Percentiles rank a stretch among this genome's conserved stretches.
Evolutionary conservation across 2,113 vertebrate genomes (phyloP).

Genomic region (Glaucomys volans): DNA sequence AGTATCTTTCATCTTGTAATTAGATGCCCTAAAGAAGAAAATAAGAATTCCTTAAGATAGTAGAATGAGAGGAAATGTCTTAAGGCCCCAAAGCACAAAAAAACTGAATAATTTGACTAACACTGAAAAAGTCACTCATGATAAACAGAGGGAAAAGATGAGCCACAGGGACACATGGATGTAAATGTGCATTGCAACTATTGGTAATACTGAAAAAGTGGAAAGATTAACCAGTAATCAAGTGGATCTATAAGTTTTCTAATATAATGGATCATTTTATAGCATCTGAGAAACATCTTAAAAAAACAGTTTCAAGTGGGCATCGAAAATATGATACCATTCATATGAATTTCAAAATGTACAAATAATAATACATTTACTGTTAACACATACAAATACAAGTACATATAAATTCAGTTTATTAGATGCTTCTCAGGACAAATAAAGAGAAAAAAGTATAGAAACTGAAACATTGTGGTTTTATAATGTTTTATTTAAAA

Average conservation of each 20-base stretch:
- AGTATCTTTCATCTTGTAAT: not conserved
- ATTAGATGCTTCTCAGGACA: not conserved
- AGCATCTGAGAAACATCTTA: constrained; percentile 21
- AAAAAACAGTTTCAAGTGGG: constrained; percentile 17
- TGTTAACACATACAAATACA: not conserved
- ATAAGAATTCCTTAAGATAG: not conserved
- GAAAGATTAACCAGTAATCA: not conserved
- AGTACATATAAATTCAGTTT: not conserved
- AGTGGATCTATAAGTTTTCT: not conserved
- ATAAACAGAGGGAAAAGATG: not conserved
- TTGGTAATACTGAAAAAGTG: not conserved
- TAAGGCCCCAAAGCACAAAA: not conserved
- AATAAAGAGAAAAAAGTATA: not conserved
- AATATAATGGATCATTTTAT: constrained; percentile 2
- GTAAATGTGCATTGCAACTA: not conserved
- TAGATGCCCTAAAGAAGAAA: not conserved
- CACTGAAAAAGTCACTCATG: not conserved
- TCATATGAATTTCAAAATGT: not conserved
- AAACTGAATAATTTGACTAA: not conserved
- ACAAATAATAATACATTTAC: not conserved
- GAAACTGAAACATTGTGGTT: not conserved
- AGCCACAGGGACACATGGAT: not conserved
- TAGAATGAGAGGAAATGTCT: not conserved
- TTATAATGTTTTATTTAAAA: constrained; percentile 45
- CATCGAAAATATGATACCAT: not conserved